Evolutionary conservation across 2,797 vertebrate genomes (phyloP), one percentile per base, ranked within the genome.

Genomic region (Alexandromys oeconomus): DNA sequence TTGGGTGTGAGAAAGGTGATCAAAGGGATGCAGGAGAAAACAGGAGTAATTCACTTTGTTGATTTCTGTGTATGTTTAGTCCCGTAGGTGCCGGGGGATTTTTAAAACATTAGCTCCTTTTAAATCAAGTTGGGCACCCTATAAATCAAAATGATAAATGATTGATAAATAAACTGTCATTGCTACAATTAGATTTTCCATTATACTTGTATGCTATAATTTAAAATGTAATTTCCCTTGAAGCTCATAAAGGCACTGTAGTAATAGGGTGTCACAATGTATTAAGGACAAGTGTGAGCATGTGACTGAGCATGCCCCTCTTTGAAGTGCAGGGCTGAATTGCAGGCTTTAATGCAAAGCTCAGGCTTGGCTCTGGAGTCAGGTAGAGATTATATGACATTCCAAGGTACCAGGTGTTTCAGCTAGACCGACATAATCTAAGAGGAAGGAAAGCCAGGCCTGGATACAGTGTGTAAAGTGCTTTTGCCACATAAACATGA

Each of bases 151-250:
- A 97, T 97, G 97, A 97, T 98, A 98, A 96, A 97, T 97, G 97
- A 98, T 97, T 97, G 97, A 98, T 97, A 97, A 98, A 97, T 97
- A 98, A 98, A 98, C 95, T 96, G 97, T 95, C 97, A 95, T 96
- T 97, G 97, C 98, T 97, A 98, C 98, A 98, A 98, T 98, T 98
- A 98, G 98, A 97, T 98, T 98, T 98, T 98, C 97, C 96, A 98
- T 98, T 98, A 98, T 93, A 97, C 94, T 98, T 96, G 91, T 97
- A 97, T 94, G 96, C 97, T 97, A 97, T 98, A 98, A 98, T 98
- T 98, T 98, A 98, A 98, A 98, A 97, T 95, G 97, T 98, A 98
- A 98, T 98, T 98, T 98, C 97, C 97, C 97, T 95, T 96, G 96
- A 97, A 98, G 96, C 97, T 96, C 97, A 97, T 88, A 95, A 97